phyloP scores from a whole-genome alignment of 2,797 vertebrate species.

The Rallus crepitans region DNA sequence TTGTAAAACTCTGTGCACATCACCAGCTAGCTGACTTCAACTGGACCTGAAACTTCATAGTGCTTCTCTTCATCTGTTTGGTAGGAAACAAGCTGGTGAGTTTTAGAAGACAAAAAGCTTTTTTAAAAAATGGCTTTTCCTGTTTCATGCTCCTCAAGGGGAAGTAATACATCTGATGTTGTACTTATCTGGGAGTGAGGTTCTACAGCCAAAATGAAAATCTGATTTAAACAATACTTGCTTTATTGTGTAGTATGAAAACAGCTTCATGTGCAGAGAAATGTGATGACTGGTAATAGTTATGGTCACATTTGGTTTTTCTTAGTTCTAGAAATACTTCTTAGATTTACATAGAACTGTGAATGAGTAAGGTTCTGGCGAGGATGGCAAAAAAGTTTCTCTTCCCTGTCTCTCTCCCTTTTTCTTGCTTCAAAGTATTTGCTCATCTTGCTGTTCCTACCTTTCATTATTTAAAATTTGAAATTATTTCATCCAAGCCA shows the following conservation, averaged over 20 bases:
- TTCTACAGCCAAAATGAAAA: neutral
- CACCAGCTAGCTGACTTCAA: neutral
- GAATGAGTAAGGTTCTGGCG: neutral
- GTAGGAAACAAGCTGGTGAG: neutral
- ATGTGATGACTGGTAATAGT: neutral
- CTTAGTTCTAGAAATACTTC: neutral
- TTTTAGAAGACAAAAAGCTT: neutral
- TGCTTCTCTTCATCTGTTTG: neutral
- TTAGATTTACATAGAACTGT: neutral
- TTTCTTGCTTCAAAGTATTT: neutral
- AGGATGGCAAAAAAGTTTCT: neutral
- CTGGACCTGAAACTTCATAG: neutral
- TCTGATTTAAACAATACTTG: neutral
- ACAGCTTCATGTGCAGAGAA: neutral
- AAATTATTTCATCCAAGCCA: neutral
- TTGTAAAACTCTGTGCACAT: neutral
- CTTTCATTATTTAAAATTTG: neutral
- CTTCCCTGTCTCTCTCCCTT: neutral
- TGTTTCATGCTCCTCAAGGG: neutral
- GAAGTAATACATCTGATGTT: neutral
- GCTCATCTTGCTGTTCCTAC: neutral
- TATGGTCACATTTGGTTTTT: constrained; percentile 25
- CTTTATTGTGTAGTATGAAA: neutral
- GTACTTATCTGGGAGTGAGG: neutral
- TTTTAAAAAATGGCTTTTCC: neutral